These are phyloP conservation scores for Parthenolecanium corni DNA, from an alignment of 2,888 invertebrate species.

Conservation along the genomic window DNA sequence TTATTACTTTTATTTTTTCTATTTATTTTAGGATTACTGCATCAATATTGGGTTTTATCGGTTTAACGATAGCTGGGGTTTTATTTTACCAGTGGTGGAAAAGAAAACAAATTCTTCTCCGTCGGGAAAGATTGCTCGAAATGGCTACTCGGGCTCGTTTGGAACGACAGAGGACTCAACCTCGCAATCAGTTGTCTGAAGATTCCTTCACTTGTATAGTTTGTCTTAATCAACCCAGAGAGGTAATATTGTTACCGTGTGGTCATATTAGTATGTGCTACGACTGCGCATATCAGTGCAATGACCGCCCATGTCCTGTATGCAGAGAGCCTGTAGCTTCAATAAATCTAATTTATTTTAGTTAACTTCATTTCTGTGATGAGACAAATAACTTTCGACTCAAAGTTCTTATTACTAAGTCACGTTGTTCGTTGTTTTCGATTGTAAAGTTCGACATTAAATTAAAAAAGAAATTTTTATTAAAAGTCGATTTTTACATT, in stretches of 20 bases:
- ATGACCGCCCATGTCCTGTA: slow-evolving; percentile 57
- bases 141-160: neutral
- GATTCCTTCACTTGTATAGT: neutral
- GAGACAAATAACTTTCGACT: neutral
- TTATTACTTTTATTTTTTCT: neutral
- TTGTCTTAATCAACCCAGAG: slow-evolving; percentile 56
- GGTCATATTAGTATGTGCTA: slow-evolving; percentile 84
- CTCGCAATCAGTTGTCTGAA: neutral
- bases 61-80: neutral
- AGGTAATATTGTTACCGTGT: slow-evolving; percentile 78
- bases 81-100: slow-evolving; percentile 5
- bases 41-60: neutral
- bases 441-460: neutral
- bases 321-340: slow-evolving; percentile 42
- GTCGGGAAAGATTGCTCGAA: neutral
- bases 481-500: neutral
- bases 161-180: neutral
- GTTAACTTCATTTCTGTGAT: neutral
- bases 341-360: neutral
- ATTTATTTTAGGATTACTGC: neutral
- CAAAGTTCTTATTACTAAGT: neutral
- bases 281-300: slow-evolving; percentile 65
- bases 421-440: neutral
- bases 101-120: neutral
- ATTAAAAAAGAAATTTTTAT: neutral